Base-by-base conservation (phyloP, 2,888 invertebrate species). In the Augiades crinisus region DNA sequence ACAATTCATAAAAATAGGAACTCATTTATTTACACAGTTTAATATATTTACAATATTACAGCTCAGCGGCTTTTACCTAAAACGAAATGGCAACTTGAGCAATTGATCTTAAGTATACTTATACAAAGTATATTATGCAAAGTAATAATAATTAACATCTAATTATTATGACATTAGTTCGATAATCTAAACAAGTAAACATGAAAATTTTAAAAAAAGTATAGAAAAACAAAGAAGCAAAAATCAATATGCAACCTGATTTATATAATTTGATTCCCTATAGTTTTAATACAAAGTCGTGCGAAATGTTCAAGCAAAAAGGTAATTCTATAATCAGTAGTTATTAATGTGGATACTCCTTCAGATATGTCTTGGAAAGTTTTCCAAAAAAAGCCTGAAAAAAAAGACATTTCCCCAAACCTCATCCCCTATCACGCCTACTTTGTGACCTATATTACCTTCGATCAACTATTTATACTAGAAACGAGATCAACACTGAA, bases 61-160 rank as follows among this genome's bases (percentile, higher is more conserved):
- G 68, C 64, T 67, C 63, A 64, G 64, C 67, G 67, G 57, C 64
- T 62, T 70, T 55, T 61, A 66, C 65, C 66, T 63, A 68, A 55
- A 67, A 68, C 64, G 68, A 72, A 76, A 87, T 87, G 87, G 87
- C 87, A 85, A 80, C 84, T 86, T 85, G 86, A 87, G 86, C 86
- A 84, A 70, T 67, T 62, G 57, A 49, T 70, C 68, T 70, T 80
- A 77, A 70, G 61, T 68, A 50, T 55, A 57, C 63, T 56, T 44
- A 33, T 16, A 34, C 12, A 12, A 12, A 12, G 3, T 51, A 46
- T 61, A 71, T 67, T 65, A 70, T 70, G 68, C 68, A 68, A 36
- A 10, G 10, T n/a, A 44, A 34, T 33, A 22, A 40, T 41, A 14
- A 36, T 22, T 47, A 47, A 31, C 10, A 17, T 24, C 38, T 33